Conservation (phyloP, 2,797 vertebrate species). For the Etheostoma perlongum region DNA sequence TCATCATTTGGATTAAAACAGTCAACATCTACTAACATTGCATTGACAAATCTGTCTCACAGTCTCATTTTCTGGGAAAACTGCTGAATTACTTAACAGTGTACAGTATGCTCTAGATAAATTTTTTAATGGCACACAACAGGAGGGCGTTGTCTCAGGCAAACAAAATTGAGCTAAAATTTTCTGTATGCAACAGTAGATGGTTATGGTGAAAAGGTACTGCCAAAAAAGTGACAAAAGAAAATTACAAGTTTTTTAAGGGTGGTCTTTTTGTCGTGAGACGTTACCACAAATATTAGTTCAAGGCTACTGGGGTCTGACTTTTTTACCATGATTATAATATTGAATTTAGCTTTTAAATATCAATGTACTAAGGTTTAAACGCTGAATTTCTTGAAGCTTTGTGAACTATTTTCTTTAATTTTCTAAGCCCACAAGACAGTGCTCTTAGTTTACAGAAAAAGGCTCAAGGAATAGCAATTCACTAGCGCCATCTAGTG, state of each 20-base stretch:
- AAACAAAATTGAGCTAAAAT: neutral
- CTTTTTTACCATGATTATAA: no score
- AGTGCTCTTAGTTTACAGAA: no score
- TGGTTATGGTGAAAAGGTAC: neutral
- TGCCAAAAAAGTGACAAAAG: conserved; percentile 21
- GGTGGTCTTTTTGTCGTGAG: conserved; percentile 28
- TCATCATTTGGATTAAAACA: no score
- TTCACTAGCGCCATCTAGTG: no score
- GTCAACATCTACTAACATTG: neutral
- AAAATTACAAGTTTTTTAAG: conserved; percentile 36
- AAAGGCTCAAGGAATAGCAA: no score
- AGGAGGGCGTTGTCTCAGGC: conserved; percentile 16
- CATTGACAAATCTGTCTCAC: conserved; percentile 20
- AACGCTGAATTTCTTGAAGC: conserved; percentile 22
- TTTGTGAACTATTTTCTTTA: no score
- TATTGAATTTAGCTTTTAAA: no score
- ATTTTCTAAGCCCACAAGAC: no score
- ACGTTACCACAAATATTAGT: conserved; percentile 15
- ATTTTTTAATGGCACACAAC: neutral
- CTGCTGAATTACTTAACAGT: conserved; percentile 1
- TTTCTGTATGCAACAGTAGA: conserved; percentile 27
- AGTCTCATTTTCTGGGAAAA: conserved; percentile 12
- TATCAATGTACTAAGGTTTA: conserved; percentile 26
- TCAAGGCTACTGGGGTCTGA: neutral
- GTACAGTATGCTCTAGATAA: conserved; percentile 3